Conservation (phyloP, 2,113 vertebrate genomes). For the Pseudorectes ferrugineus region DNA sequence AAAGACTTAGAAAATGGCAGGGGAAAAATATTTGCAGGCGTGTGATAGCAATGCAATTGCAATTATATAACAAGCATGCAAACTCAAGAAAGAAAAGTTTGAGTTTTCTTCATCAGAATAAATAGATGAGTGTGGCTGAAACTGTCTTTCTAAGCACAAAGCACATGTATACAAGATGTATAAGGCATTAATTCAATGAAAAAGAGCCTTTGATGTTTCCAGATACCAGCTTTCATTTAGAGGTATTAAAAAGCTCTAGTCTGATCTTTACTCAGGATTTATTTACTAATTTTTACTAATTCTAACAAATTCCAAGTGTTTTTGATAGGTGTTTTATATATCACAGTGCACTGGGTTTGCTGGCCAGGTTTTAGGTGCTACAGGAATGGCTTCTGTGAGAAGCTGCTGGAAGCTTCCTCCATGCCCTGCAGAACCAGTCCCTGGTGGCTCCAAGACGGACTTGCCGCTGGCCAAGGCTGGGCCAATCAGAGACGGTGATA, state of each 20-base stretch:
- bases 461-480: rapidly evolving
- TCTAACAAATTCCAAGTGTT: background rate
- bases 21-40: background rate
- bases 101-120: background rate
- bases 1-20: background rate
- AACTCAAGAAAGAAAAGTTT: background rate
- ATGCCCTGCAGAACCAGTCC: background rate
- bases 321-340: background rate
- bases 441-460: rapidly evolving
- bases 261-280: background rate
- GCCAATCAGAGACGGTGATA: background rate
- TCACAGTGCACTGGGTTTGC: background rate
- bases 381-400: background rate
- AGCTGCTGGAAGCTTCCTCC: background rate
- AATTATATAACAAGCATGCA: background rate
- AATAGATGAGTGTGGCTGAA: background rate
- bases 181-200: background rate
- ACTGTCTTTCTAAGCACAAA: background rate
- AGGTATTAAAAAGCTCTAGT: background rate
- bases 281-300: background rate
- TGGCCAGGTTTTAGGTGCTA: background rate
- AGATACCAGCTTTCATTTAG: background rate
- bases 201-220: background rate
- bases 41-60: background rate
- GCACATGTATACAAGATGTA: background rate